These are phyloP conservation scores for Saccostrea glomerata DNA, from an alignment of 1,140 invertebrate species.

Conservation along the genomic window DNA sequence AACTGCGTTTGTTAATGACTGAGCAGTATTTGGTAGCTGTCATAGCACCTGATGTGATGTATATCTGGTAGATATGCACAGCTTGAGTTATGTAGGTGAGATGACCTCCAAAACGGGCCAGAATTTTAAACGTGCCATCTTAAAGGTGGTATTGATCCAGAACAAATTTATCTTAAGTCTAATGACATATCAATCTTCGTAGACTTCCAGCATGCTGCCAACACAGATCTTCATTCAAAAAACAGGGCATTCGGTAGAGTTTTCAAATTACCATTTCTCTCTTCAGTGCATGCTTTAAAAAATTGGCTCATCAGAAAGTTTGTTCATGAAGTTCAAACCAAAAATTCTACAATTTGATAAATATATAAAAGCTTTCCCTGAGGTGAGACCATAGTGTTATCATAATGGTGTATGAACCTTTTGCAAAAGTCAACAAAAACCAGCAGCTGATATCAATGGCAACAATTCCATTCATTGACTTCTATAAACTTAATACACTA, in stretches of 20 bases:
- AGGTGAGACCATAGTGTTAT: not conserved
- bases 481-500: slow-evolving; percentile 6
- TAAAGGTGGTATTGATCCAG: slow-evolving; percentile 32
- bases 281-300: not conserved
- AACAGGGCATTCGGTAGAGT: not conserved
- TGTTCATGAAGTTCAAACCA: slow-evolving; percentile 18
- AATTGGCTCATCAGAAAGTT: not conserved
- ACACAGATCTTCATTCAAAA: slow-evolving; percentile 19
- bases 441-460: slow-evolving; percentile 18
- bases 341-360: slow-evolving; percentile 33
- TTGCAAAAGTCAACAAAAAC: not conserved
- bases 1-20: slow-evolving; percentile 5
- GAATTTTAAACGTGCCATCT: slow-evolving; percentile 36
- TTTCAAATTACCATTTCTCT: not conserved
- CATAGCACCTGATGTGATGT: not conserved
- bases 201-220: slow-evolving; percentile 13
- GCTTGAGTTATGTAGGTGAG: slow-evolving; percentile 16
- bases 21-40: not conserved
- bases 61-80: slow-evolving; percentile 17
- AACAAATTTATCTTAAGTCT: slow-evolving; percentile 32
- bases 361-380: not conserved
- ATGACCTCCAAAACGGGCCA: slow-evolving; percentile 14
- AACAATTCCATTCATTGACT: slow-evolving; percentile 17
- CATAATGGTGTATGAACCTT: slow-evolving; percentile 36
- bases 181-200: slow-evolving; percentile 19